Conservation (phyloP, 2,797 vertebrate genomes). For the Paratrypauchen microcephalus region DNA sequence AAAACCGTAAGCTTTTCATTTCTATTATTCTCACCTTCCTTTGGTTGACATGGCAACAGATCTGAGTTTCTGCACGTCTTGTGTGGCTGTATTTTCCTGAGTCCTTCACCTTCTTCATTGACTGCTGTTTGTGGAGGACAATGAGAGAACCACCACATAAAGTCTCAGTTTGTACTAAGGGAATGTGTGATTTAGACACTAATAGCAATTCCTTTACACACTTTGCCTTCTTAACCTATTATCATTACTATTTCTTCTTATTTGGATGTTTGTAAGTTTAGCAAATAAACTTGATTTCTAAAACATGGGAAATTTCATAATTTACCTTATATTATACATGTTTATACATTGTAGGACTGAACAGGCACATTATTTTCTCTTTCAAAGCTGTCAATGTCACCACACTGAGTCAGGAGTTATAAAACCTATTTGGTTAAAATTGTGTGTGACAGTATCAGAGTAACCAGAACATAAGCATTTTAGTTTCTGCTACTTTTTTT, state of each 20-base stretch:
- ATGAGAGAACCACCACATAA: constrained; percentile 23
- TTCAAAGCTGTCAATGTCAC: neutral
- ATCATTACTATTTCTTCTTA: neutral
- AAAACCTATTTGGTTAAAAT: neutral
- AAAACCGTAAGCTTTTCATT: neutral
- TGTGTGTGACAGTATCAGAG: neutral
- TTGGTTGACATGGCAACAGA: constrained; percentile 57
- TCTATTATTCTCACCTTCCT: neutral
- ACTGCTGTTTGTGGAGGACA: constrained; percentile 18
- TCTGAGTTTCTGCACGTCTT: constrained; percentile 25
- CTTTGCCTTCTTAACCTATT: neutral
- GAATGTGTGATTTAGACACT: neutral
- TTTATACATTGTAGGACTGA: neutral
- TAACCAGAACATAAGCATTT: neutral
- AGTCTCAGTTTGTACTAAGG: constrained; percentile 2
- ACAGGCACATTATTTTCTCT: too few species aligned
- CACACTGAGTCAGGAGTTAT: neutral
- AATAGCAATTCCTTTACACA: neutral
- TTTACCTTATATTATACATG: too few species aligned
- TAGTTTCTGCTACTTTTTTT: neutral
- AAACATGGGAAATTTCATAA: neutral
- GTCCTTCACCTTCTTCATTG: constrained; percentile 23
- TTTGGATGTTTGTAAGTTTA: neutral
- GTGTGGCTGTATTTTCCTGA: constrained; percentile 17
- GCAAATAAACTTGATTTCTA: neutral